These are phyloP conservation scores for Anas platyrhynchos DNA, from an alignment of 2,113 vertebrate species.

Conservation along the genomic window DNA sequence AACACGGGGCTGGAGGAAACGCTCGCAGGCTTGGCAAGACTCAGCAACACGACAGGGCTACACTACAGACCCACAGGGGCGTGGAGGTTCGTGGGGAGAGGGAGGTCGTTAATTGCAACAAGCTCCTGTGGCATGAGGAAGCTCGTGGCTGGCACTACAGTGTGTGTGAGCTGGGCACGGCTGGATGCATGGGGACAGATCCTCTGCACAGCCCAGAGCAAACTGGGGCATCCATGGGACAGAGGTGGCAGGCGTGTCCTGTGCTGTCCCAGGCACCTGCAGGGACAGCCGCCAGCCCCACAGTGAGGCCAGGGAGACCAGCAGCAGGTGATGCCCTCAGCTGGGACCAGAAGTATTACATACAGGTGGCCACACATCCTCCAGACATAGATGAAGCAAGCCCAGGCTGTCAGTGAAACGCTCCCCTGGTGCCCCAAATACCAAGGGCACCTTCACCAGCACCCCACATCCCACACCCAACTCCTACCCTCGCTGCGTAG, in stretches of 20 bases:
- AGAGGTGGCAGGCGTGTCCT: not conserved
- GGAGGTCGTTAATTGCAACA: not conserved
- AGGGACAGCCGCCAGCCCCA: accelerated
- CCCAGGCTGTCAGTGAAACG: not conserved
- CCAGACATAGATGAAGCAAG: accelerated
- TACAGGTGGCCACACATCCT: not conserved
- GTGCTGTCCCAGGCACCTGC: not conserved
- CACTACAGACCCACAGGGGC: not conserved
- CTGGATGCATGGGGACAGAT: not conserved
- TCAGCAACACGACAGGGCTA: not conserved
- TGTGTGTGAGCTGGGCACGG: accelerated
- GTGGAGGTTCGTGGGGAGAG: not conserved
- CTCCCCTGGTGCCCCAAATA: not conserved
- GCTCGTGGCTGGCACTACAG: not conserved
- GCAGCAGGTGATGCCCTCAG: accelerated
- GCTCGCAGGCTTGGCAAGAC: not conserved
- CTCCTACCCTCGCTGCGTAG: not conserved
- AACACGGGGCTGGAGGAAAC: not conserved
- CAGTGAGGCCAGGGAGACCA: not conserved
- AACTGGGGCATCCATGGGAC: no score
- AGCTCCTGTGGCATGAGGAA: not conserved
- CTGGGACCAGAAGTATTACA: not conserved
- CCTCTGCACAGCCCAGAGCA: not conserved
- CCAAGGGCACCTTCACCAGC: not conserved
- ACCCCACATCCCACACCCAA: accelerated